Evolutionary conservation across 1,140 invertebrate species (phyloP).

Genomic region (Periplaneta americana): DNA sequence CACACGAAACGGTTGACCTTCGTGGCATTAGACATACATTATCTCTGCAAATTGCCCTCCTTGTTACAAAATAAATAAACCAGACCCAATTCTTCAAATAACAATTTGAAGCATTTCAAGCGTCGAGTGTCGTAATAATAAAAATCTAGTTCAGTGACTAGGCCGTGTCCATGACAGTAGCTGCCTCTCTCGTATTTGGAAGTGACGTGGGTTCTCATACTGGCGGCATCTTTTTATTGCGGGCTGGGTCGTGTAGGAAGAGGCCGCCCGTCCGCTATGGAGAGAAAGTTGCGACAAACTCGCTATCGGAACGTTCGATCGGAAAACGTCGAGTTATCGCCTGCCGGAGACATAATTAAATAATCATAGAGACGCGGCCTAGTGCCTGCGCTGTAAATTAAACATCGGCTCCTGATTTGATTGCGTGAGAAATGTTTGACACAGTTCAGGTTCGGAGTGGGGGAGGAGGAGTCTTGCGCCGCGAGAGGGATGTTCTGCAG

Average conservation of each 20-base stretch:
- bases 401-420: not conserved
- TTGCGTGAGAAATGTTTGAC: not conserved
- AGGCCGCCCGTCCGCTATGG: not conserved
- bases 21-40: too few relatives aligned
- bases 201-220: not conserved
- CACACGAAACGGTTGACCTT: too few relatives aligned
- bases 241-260: not conserved
- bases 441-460: too few relatives aligned
- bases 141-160: not conserved
- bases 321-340: not conserved
- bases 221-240: not conserved
- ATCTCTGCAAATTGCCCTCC: too few relatives aligned
- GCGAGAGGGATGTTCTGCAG: too few relatives aligned
- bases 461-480: too few relatives aligned
- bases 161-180: not conserved
- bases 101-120: too few relatives aligned
- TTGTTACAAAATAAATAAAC: too few relatives aligned
- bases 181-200: not conserved
- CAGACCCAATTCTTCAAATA: too few relatives aligned
- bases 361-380: too few relatives aligned
- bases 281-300: not conserved
- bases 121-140: not conserved
- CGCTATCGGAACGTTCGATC: not conserved
- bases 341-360: not conserved
- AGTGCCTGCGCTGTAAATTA: not conserved